A percentile compares a stretch with the other conserved stretches of the same genome.
Evolutionary conservation across 2,797 vertebrate genomes (phyloP).

Genomic region (Acanthurus tractus): DNA sequence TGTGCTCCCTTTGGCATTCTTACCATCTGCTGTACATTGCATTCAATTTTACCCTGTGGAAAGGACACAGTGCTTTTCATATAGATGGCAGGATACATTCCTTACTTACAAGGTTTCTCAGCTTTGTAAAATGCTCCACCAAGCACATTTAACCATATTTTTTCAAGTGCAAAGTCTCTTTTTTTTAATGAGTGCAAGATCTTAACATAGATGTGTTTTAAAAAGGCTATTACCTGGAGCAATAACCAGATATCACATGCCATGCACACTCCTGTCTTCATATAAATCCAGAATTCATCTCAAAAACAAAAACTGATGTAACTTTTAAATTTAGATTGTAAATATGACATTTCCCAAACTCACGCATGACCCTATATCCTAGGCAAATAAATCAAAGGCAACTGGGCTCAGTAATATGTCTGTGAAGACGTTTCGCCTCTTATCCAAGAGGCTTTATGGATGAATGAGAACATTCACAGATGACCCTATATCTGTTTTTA

Average conservation of each 20-base stretch:
- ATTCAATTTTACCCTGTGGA: conserved; percentile 58
- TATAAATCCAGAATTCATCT: too few relatives aligned
- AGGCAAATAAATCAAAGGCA: too few relatives aligned
- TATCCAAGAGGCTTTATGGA: too few relatives aligned
- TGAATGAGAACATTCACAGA: too few relatives aligned
- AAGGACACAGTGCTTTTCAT: conserved; percentile 40
- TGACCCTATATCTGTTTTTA: too few relatives aligned
- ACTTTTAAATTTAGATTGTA: too few relatives aligned
- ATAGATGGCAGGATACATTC: conserved; percentile 1
- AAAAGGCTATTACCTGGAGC: not conserved
- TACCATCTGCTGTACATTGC: conserved; percentile 67
- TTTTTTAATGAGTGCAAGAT: not conserved
- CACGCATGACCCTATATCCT: too few relatives aligned
- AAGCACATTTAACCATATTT: conserved; percentile 1
- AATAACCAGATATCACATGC: not conserved
- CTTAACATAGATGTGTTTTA: conserved; percentile 6
- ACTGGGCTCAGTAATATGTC: too few relatives aligned
- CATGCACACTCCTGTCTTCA: not conserved
- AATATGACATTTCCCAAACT: too few relatives aligned
- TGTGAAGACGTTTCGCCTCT: too few relatives aligned
- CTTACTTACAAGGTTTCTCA: conserved; percentile 14
- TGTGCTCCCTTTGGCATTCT: conserved; percentile 66
- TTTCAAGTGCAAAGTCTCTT: too few relatives aligned
- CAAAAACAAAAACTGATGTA: too few relatives aligned
- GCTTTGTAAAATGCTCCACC: not conserved